Base-by-base conservation (phyloP, 2,113 vertebrate genomes). In the Hyperoodon ampullatus region DNA sequence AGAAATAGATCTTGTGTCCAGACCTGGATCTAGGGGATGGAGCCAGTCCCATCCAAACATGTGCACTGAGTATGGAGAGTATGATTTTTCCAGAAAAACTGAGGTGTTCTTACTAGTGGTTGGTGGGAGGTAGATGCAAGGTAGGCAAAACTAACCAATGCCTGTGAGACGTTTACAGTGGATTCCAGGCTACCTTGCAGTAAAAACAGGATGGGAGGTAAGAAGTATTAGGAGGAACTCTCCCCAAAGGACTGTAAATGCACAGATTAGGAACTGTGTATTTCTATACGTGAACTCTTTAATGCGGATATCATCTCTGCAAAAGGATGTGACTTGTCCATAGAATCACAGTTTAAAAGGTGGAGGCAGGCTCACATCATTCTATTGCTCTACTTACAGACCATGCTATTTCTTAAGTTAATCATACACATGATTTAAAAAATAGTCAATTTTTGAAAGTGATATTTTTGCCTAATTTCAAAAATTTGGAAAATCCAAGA, bases 381-480 rank as follows among this genome's bases (percentile, higher is more conserved):
- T 83, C 21, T 53, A 44, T 44, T 58, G 16, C n/a, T 88, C 16
- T 90, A 91, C 63, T 70, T 60, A 23, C 0, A 82, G 71, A 68
- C 6, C 30, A 55, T 4, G 8, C 24, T 70, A 42, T 93, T 96
- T 96, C 63, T 82, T 58, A 44, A 19, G 30, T 63, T 82, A 60
- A 35, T n/a, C 26, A 21, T 60, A 83, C 7, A 28, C 26, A 28
- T 65, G 42, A 84, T 55, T 82, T 21, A 5, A 58, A 89, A 78
- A 81, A 33, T 35, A 50, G 16, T 33, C 8, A 39, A 2, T 18
- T 93, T 85, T 77, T 50, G 12, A 83, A 65, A 84, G 7, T 75
- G 60, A 88, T 75, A 18, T 53, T 90, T 95, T 90, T 75, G 12
- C 3, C 30, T 39, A 71, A 60, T 90, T 92, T 94, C 14, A 94